Evolutionary conservation across 2,797 vertebrate genomes (phyloP).

Genomic region (Streptopelia turtur): DNA sequence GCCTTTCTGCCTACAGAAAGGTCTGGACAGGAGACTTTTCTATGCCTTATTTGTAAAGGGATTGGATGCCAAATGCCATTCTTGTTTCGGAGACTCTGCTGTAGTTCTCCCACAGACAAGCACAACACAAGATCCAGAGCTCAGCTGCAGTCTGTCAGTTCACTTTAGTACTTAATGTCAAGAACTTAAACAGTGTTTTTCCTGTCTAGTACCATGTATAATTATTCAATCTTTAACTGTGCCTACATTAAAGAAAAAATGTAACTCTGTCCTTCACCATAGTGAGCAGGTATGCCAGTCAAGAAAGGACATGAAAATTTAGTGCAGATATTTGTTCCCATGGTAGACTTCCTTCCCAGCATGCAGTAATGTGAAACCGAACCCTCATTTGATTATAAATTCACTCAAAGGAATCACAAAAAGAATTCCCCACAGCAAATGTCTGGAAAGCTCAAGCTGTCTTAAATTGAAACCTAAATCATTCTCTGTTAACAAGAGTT

Average conservation of each 20-base stretch:
- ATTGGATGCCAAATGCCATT: neutral
- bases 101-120: neutral
- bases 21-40: neutral
- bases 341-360: constrained; percentile 21
- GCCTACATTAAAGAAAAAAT: neutral
- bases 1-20: neutral
- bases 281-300: neutral
- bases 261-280: neutral
- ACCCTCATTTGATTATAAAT: constrained; percentile 40
- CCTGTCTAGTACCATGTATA: neutral
- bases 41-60: neutral
- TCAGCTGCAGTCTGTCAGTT: neutral
- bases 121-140: neutral
- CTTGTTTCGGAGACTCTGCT: neutral
- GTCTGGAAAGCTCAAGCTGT: constrained; percentile 20
- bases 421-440: constrained; percentile 15
- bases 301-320: neutral
- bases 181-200: neutral
- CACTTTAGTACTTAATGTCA: neutral
- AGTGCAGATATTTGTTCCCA: constrained; percentile 28
- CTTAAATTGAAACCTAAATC: constrained; percentile 33
- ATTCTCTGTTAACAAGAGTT: constrained; percentile 10
- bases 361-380: constrained; percentile 11
- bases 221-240: neutral
- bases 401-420: neutral